Percentiles rank a stretch among this genome's conserved stretches.
Evolutionary conservation across 2,888 invertebrate species (phyloP).

Genomic region (Ecdyonurus torrentis): DNA sequence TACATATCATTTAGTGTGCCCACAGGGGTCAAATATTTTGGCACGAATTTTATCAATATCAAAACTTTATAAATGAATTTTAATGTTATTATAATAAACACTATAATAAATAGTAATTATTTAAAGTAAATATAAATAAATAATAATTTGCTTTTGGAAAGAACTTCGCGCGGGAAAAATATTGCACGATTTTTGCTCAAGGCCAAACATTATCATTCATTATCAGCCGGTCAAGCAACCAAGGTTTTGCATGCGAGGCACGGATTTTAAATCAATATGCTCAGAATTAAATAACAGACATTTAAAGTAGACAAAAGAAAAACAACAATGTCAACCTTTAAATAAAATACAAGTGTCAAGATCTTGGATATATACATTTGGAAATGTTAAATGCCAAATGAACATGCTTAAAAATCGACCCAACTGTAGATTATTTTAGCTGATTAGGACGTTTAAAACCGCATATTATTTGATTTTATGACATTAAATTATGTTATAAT

Average conservation of each 20-base stretch:
- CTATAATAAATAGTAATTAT: too few relatives aligned
- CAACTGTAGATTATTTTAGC: background rate
- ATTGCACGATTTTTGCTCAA: background rate
- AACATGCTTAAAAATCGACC: background rate
- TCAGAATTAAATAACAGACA: too few relatives aligned
- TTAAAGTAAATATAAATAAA: conserved; percentile 17
- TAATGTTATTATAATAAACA: too few relatives aligned
- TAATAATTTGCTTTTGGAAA: background rate
- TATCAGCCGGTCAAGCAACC: background rate
- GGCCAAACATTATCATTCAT: background rate
- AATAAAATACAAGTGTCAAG: background rate
- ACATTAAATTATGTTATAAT: too few relatives aligned
- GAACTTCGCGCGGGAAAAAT: background rate
- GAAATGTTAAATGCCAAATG: background rate
- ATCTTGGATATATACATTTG: background rate
- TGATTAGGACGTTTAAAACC: too few relatives aligned
- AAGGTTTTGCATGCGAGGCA: background rate
- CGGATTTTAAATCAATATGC: background rate
- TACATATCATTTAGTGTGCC: too few relatives aligned
- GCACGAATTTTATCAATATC: too few relatives aligned
- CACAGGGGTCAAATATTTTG: too few relatives aligned
- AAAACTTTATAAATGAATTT: too few relatives aligned
- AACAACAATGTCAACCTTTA: background rate
- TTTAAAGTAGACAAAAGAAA: background rate
- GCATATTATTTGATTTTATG: too few relatives aligned